A percentile compares a stretch with the other conserved stretches of the same genome.
These are phyloP conservation scores for Esox masquinongy DNA, from an alignment of 2,797 vertebrate species.

Conservation along the genomic window DNA sequence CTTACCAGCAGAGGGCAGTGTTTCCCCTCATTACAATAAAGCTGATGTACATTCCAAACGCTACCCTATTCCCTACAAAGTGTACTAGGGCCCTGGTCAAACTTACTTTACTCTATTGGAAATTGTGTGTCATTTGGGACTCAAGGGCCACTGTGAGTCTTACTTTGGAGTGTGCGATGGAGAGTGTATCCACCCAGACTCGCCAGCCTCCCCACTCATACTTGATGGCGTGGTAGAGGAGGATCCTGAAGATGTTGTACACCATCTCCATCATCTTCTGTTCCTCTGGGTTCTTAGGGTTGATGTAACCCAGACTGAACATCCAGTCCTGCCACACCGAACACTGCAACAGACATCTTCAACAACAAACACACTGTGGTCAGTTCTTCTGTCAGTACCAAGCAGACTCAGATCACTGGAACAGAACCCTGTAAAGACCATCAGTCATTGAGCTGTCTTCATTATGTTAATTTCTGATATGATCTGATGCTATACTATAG, in stretches of 20 bases:
- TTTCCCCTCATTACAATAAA: conserved; percentile 64
- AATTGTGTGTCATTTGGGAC: neutral
- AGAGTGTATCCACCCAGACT: conserved; percentile 98
- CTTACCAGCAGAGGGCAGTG: conserved; percentile 55
- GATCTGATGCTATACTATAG: conserved; percentile 30
- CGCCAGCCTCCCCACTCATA: conserved; percentile 99
- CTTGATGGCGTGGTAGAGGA: conserved; percentile 99
- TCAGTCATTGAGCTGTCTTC: conserved; percentile 4
- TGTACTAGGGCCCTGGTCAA: neutral
- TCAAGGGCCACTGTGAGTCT: conserved; percentile 26
- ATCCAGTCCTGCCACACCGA: conserved; percentile 99
- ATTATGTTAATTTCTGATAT: conserved; percentile 28
- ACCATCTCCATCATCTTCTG: conserved; percentile 99
- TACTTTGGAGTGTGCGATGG: conserved; percentile 99
- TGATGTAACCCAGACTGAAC: conserved; percentile 99
- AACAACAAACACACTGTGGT: neutral
- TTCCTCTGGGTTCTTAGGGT: conserved; percentile 96
- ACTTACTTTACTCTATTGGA: neutral
- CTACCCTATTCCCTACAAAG: neutral
- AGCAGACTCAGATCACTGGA: too few relatives aligned
- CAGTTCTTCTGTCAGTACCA: too few relatives aligned
- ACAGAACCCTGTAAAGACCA: too few relatives aligned
- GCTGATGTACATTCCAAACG: neutral
- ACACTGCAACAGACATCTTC: conserved; percentile 97
- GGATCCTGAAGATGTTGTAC: conserved; percentile 98